phyloP scores from a whole-genome alignment of 2,888 invertebrate genomes.

The Tortrix viridana region DNA sequence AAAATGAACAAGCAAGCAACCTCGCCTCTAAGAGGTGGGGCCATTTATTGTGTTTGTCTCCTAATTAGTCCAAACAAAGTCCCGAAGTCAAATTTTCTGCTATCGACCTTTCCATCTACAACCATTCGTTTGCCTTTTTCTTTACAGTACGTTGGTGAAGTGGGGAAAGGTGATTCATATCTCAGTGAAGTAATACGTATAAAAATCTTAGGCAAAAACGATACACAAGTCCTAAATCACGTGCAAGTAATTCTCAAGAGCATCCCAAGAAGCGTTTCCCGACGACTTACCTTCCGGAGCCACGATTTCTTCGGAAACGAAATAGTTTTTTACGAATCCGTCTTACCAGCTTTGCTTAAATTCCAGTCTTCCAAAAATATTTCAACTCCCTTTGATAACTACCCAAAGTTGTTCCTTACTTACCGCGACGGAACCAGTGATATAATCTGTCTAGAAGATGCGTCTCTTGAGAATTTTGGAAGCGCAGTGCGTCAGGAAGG shows the following conservation, averaged over 20 bases:
- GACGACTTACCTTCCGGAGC: conserved; percentile 86
- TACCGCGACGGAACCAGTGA: conserved; percentile 82
- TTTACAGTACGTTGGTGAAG: conserved; percentile 69
- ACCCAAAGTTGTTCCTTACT: conserved; percentile 72
- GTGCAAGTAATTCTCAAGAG: conserved; percentile 86
- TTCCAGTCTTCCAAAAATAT: conserved; percentile 69
- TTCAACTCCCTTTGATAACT: conserved; percentile 79
- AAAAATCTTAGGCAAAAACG: conserved; percentile 75
- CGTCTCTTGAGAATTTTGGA: conserved; percentile 69
- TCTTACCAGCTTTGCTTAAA: conserved; percentile 73
- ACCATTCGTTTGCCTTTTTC: not conserved
- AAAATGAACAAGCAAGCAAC: no score
- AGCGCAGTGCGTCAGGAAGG: conserved; percentile 77
- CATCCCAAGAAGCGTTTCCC: conserved; percentile 86
- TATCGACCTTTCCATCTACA: no score
- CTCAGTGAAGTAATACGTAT: conserved; percentile 86
- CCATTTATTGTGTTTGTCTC: no score
- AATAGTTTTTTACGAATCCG: conserved; percentile 85
- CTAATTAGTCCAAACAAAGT: no score
- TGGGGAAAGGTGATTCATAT: conserved; percentile 88
- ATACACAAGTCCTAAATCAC: conserved; percentile 51
- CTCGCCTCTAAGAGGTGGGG: no score
- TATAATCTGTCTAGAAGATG: conserved; percentile 84
- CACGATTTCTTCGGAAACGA: conserved; percentile 89
- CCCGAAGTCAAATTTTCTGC: no score